Base-by-base conservation (phyloP, 1,140 invertebrate species). In the Neodiprion lecontei region DNA sequence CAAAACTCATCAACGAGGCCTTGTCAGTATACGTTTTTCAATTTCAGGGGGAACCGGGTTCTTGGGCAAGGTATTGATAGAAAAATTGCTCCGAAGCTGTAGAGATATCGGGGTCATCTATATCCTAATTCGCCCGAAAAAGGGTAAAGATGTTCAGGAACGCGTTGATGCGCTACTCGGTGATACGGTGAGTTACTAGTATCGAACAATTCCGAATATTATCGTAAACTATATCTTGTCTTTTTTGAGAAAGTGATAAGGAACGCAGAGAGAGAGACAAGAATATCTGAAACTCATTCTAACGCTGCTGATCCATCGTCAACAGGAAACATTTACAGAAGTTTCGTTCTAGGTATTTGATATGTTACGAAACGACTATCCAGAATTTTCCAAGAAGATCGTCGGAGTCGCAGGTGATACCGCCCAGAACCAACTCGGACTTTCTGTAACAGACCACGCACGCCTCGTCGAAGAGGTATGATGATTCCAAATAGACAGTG, bases 371-470 rank as follows among this genome's bases (percentile, higher is more conserved):
- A 23, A 11, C 23, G 40, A 76, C 83, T 82, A 80, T 79, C 84
- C 76, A 84, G 69, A 88, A 86, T 70, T 74, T 73, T 48, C 79
- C 9, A 76, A 74, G 12, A 79, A 79, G n/a, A 75, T 74, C 47
- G 74, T 73, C 66, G 76, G 71, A 1, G 89, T 91, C 67, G 83
- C 91, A 68, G 90, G 93, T 72, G 85, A 91, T 48, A 96, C 95
- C 82, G 85, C 98, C 7, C 86, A 91, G 28, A 90, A 94, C 0
- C 89, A 98, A 7, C 89, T 90, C 67, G 96, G 96, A 23, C 96
- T 98, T 86, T 92, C 98, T 7, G 89, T 94, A 61, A 85, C 91
- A 71, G 91, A 93, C 8, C 91, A 92, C 61, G 87, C 98, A 48
- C 96, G 92, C 5, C 81, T 94, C 1, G 91, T 89, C 11, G 78